phyloP scores from a whole-genome alignment of 2,797 vertebrate genomes.

The Labroides dimidiatus region DNA sequence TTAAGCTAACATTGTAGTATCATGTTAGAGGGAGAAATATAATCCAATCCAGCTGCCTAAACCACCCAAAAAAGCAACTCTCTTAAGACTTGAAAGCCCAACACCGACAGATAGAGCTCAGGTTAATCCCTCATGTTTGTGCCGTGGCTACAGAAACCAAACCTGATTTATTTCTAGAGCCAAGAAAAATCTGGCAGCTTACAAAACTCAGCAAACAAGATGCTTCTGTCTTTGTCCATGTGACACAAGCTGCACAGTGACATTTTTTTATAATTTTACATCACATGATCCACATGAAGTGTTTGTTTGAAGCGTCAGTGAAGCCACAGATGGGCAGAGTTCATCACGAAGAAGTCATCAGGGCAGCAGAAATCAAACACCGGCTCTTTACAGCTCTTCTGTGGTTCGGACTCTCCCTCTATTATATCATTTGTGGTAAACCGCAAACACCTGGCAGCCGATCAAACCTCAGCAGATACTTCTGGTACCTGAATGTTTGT shows the following conservation, averaged over 20 bases:
- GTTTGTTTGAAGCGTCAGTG: not conserved
- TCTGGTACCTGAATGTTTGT: not conserved
- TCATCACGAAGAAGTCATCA: slow-evolving; percentile 1
- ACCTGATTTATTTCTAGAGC: slow-evolving; percentile 29
- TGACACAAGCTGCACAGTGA: not conserved
- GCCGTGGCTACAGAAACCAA: not conserved
- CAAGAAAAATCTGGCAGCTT: slow-evolving; percentile 23
- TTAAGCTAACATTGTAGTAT: no score
- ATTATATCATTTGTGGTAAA: not conserved
- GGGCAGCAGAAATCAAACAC: not conserved
- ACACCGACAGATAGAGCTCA: not conserved
- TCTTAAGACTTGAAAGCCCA: not conserved
- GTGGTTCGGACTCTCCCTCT: not conserved
- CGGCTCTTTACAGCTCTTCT: not conserved
- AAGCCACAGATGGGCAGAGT: slow-evolving; percentile 13
- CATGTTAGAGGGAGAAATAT: not conserved
- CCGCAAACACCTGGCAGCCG: slow-evolving; percentile 13
- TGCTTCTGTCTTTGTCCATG: slow-evolving; percentile 34
- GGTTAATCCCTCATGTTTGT: not conserved
- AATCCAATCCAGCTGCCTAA: not conserved
- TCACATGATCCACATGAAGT: not conserved
- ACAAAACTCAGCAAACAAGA: slow-evolving; percentile 33
- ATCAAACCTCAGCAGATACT: slow-evolving; percentile 20
- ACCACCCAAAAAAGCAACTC: not conserved
- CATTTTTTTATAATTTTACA: not conserved